These are phyloP conservation scores for Dolichomitus sp. DNA, from an alignment of 2,888 invertebrate species.

Conservation along the genomic window DNA sequence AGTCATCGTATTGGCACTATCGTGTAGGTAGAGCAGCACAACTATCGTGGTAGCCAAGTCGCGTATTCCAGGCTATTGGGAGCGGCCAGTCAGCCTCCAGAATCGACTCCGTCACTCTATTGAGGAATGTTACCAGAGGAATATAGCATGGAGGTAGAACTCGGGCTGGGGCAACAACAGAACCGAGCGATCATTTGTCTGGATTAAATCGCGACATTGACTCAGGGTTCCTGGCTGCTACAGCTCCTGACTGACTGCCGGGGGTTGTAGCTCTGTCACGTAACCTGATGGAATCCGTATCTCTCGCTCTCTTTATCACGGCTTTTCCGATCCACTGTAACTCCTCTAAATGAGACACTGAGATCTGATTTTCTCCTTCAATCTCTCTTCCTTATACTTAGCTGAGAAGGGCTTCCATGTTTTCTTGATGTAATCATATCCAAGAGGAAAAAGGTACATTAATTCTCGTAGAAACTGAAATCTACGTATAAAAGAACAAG, in stretches of 20 bases:
- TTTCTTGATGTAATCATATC: constrained; percentile 38
- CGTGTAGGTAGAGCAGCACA: neutral
- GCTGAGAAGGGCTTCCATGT: constrained; percentile 21
- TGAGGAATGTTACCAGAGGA: constrained; percentile 49
- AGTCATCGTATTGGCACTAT: constrained; percentile 41
- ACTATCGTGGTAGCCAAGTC: constrained; percentile 38
- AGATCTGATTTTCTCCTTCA: constrained; percentile 54
- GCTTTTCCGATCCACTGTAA: constrained; percentile 57
- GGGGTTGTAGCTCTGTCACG: constrained; percentile 59
- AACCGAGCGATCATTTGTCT: constrained; percentile 78
- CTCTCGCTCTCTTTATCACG: constrained; percentile 54
- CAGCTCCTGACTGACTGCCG: constrained; percentile 49
- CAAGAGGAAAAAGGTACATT: constrained; percentile 40
- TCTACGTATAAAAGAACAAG: neutral
- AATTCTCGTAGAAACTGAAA: neutral
- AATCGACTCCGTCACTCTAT: constrained; percentile 64
- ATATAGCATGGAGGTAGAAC: constrained; percentile 27
- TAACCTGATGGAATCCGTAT: constrained; percentile 58
- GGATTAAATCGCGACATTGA: constrained; percentile 75
- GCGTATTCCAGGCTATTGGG: constrained; percentile 38
- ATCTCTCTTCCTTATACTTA: constrained; percentile 56
- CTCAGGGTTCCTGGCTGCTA: constrained; percentile 54
- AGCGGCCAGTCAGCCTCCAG: constrained; percentile 41
- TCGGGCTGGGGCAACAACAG: constrained; percentile 37
- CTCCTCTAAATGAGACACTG: constrained; percentile 64